phyloP scores from a whole-genome alignment of 2,113 vertebrate genomes.

The Corynorhinus townsendii region DNA sequence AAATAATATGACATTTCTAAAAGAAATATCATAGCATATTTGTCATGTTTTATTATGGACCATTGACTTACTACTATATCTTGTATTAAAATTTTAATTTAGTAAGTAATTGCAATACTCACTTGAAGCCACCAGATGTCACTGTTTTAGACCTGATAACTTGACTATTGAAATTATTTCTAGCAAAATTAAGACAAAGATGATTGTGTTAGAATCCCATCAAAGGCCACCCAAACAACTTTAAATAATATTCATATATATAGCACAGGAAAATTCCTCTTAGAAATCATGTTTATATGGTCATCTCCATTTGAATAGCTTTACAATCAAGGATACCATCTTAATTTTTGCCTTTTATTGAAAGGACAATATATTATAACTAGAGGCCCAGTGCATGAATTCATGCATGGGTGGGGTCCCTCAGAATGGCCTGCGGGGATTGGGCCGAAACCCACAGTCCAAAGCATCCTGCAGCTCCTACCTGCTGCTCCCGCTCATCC shows the following conservation, averaged over 20 bases:
- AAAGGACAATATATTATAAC: background rate
- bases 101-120: background rate
- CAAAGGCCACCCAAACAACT: background rate
- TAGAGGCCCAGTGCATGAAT: too few species aligned
- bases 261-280: background rate
- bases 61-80: background rate
- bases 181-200: background rate
- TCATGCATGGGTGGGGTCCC: too few species aligned
- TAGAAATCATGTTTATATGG: background rate
- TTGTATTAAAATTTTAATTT: background rate
- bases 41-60: background rate
- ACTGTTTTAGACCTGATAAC: slow-evolving; percentile 6
- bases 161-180: background rate
- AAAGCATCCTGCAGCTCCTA: too few species aligned
- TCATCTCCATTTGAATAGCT: background rate
- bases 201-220: background rate
- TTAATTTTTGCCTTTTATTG: background rate
- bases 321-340: background rate
- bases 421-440: too few species aligned
- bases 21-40: background rate
- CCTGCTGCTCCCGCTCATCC: too few species aligned
- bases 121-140: slow-evolving; percentile 45
- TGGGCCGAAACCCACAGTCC: too few species aligned
- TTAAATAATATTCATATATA: background rate
- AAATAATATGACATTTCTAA: background rate